Evolutionary conservation across 2,113 vertebrate species (phyloP).

Genomic region (Ramphastos sulfuratus): DNA sequence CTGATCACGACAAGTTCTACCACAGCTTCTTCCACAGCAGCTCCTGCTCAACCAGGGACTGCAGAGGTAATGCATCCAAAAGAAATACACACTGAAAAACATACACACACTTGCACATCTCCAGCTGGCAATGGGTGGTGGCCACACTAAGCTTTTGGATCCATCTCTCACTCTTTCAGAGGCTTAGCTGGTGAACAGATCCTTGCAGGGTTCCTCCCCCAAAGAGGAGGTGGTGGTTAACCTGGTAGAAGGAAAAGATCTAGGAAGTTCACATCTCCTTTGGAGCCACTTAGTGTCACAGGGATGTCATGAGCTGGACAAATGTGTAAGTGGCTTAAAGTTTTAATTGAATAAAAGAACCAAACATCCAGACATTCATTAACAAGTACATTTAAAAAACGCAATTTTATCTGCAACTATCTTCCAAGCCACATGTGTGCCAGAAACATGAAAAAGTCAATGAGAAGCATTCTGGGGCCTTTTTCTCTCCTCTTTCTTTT

Average conservation of each 20-base stretch:
- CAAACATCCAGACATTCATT: not conserved
- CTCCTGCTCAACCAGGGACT: not conserved
- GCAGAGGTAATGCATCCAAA: rapidly evolving
- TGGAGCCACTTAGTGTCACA: rapidly evolving
- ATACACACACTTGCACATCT: not conserved
- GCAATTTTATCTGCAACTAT: rapidly evolving
- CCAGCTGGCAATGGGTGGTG: not conserved
- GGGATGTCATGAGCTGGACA: rapidly evolving
- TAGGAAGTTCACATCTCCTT: not conserved
- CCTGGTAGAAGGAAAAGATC: not conserved
- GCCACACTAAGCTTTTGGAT: not conserved
- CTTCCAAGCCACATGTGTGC: not conserved
- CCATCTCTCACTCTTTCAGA: not conserved
- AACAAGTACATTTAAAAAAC: not conserved
- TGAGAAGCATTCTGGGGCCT: rapidly evolving
- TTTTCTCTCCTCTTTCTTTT: not conserved
- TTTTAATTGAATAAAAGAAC: rapidly evolving
- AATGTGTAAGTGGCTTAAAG: rapidly evolving
- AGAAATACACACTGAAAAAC: rapidly evolving
- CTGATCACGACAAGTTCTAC: not conserved
- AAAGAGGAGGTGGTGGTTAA: not conserved
- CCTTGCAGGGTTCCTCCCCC: not conserved
- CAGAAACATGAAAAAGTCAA: not conserved
- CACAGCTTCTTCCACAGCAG: not conserved
- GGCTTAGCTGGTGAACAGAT: not conserved